Percentiles rank a stretch among this genome's conserved stretches.
phyloP scores from a whole-genome alignment of 2,797 vertebrate genomes.

The Huso huso region DNA sequence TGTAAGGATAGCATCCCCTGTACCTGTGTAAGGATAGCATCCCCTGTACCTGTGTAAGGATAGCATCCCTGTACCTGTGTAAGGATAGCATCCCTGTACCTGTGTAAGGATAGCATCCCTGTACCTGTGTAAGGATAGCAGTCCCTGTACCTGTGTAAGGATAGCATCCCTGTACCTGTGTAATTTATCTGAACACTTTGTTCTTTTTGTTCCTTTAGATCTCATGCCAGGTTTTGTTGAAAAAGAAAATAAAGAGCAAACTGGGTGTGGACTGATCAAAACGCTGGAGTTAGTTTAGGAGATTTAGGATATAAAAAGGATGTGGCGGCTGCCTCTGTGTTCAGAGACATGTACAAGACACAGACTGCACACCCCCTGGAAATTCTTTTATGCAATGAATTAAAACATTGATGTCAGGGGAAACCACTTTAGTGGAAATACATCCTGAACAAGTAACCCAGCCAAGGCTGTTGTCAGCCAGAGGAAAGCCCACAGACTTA shows the following conservation, averaged over 20 bases:
- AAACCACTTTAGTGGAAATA: too few relatives aligned
- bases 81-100: too few relatives aligned
- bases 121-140: too few relatives aligned
- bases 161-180: constrained; percentile 37
- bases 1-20: constrained; percentile 31
- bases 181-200: constrained; percentile 32
- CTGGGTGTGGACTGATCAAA: constrained; percentile 4
- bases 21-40: constrained; percentile 32
- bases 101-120: too few relatives aligned
- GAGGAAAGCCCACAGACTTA: too few relatives aligned
- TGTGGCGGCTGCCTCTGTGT: too few relatives aligned
- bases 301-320: not conserved
- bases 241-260: constrained; percentile 13
- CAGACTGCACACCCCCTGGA: not conserved
- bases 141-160: not conserved
- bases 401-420: too few relatives aligned
- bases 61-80: constrained; percentile 36
- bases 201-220: constrained; percentile 52
- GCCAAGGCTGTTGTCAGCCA: too few relatives aligned
- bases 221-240: constrained; percentile 52
- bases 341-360: too few relatives aligned
- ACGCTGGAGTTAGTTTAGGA: not conserved
- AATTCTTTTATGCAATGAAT: not conserved
- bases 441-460: too few relatives aligned
- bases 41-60: constrained; percentile 36